Conservation (phyloP, 2,888 invertebrate genomes). For the Serrognathus titanus region DNA sequence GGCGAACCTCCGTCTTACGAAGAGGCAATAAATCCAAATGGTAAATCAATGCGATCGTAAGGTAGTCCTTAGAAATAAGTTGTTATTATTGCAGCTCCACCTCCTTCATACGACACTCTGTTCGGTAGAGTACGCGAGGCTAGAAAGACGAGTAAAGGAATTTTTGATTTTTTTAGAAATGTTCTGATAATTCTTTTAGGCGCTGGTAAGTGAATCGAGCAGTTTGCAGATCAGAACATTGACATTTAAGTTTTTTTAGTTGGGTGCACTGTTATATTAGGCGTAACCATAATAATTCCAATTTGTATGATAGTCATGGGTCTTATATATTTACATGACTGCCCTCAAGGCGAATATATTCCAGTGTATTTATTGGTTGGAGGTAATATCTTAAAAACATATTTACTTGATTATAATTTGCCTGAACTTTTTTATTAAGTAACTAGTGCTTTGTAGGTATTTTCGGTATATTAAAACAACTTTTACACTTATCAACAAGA, state of each 20-base stretch:
- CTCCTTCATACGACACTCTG: slow-evolving; percentile 65
- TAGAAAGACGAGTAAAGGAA: slow-evolving; percentile 57
- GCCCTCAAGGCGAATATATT: slow-evolving; percentile 64
- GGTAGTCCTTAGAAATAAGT: neutral
- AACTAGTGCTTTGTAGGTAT: slow-evolving; percentile 46
- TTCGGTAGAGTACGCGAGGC: slow-evolving; percentile 63
- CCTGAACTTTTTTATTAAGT: neutral
- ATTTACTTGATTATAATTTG: neutral
- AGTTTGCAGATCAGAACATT: slow-evolving; percentile 8
- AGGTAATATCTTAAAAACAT: slow-evolving; percentile 43
- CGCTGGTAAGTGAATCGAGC: slow-evolving; percentile 54
- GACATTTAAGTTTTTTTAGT: slow-evolving; percentile 46
- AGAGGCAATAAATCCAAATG: slow-evolving; percentile 60
- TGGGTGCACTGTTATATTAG: slow-evolving; percentile 63
- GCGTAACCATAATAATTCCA: slow-evolving; percentile 61
- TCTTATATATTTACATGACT: slow-evolving; percentile 60
- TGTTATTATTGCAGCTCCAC: slow-evolving; percentile 51
- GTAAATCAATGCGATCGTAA: slow-evolving; percentile 36
- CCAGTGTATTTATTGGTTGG: slow-evolving; percentile 67
- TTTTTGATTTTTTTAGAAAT: slow-evolving; percentile 61
- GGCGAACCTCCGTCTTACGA: slow-evolving; percentile 61
- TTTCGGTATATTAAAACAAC: slow-evolving; percentile 62
- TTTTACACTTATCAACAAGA: slow-evolving; percentile 56
- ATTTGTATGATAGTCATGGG: slow-evolving; percentile 68
- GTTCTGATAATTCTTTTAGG: slow-evolving; percentile 58